Conservation (phyloP, 2,888 invertebrate species). For the Erebia aethiops region DNA sequence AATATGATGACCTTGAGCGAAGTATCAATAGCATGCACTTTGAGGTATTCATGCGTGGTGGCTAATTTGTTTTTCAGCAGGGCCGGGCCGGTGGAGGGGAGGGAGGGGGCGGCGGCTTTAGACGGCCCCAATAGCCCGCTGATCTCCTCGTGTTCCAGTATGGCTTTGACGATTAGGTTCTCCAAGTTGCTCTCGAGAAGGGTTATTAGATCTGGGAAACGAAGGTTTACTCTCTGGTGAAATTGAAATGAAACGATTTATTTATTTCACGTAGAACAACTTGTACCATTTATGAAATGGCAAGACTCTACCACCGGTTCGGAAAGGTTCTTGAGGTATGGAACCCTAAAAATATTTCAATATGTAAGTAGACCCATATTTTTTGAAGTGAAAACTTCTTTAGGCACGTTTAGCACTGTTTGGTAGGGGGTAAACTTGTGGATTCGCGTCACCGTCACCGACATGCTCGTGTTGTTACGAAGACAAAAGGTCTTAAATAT, state of each 20-base stretch:
- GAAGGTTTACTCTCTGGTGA: not conserved
- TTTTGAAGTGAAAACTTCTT: too few relatives aligned
- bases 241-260: not conserved
- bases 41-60: conserved; percentile 82
- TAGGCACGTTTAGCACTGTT: too few relatives aligned
- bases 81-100: conserved; percentile 77
- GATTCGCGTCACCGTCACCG: too few relatives aligned
- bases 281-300: too few relatives aligned
- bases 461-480: too few relatives aligned
- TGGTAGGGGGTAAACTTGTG: too few relatives aligned
- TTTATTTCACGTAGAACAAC: too few relatives aligned
- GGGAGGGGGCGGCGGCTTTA: conserved; percentile 86
- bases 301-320: too few relatives aligned
- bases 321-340: too few relatives aligned
- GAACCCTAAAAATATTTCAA: too few relatives aligned
- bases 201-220: conserved; percentile 68
- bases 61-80: conserved; percentile 88
- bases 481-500: too few relatives aligned
- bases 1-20: conserved; percentile 81
- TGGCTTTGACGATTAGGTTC: conserved; percentile 93
- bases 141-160: conserved; percentile 97
- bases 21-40: conserved; percentile 17
- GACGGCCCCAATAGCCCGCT: conserved; percentile 90
- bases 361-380: too few relatives aligned
- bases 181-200: conserved; percentile 86